Base-by-base conservation (phyloP, 2,113 vertebrate genomes). In the Tyto alba region DNA sequence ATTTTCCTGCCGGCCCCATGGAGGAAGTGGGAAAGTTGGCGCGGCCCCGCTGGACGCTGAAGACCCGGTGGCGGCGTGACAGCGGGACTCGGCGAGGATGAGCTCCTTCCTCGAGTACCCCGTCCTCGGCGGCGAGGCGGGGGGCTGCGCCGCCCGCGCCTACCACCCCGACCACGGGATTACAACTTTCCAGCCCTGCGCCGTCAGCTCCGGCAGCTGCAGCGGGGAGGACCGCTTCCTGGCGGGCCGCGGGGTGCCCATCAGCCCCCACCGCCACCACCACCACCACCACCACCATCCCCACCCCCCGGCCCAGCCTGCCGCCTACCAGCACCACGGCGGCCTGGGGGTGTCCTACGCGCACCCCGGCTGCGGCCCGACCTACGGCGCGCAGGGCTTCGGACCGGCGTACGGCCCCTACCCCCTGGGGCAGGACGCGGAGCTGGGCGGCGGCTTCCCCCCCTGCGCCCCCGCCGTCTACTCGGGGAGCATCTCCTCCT, bases 51-150 rank as follows among this genome's bases (percentile, higher is more conserved):
- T 86, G 98, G 98, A 98, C 98, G 97, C 98, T 98, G 97, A 98
- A 98, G 98, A 98, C 97, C 97, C 98, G 97, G 98, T 97, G 98
- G 98, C 97, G 97, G 98, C 96, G 98, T 98, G 98, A 98, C 96
- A 98, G 97, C 97, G 97, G 98, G 97, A 99, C 98, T 91, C 98
- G 98, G 98, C 98, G 97, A 99, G 98, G 97, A 99, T 99, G 99
- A 99, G 98, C 98, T 99, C 99, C 97, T 99, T 99, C 98, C 96
- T 99, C 98, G 99, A 99, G 96, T 99, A 99, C 95, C 98, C 99
- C 55, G 98, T 99, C 94, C 97, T 98, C 79, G 98, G 98, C 98
- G 98, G 98, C 94, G 99, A 99, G 66, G 98, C 99, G 85, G 98
- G 98, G 50, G 98, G 98, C 85, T 99, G 99, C 50, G 98, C 99